Base-by-base conservation (phyloP, 2,888 invertebrate genomes). In the Julus scandinavius region DNA sequence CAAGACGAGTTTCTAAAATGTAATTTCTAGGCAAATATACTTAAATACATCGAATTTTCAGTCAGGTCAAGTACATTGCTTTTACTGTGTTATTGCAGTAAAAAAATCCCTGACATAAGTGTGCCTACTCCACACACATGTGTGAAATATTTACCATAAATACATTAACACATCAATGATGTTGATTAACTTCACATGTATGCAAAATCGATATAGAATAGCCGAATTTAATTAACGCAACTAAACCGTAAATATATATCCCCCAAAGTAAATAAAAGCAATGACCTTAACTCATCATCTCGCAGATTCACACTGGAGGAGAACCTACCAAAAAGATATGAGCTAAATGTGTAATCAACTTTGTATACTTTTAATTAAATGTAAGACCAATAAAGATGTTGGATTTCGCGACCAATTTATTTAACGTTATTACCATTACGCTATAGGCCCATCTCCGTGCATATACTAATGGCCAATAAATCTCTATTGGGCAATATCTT, bases 301-400 rank as follows among this genome's bases (percentile, higher is more conserved):
- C 63, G 4, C 15, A 15, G 15, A 4, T 9, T 50, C 13, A 50
- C 13, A 17, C 63, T 20, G 29, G 7, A 13, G n/a, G 29, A 11
- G 3, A 13, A 29, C 29, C 38, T 3, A 38, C 15, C 54, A 45
- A 45, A 45, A 45, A 45, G 54, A 54, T 54, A 13, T 13, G 54
- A 80, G 80, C 80, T 80, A 29, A 80, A 80, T 38, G 80, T 80
- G 80, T 38, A 80, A 80, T 80, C 38, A 15, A 38, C 13, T 80
- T 80, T 29, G 38, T 38, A 40, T 38, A 11, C 38, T 80, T 80
- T 80, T 38, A 80, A 80, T 80, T 80, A 80, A 80, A 80, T 80
- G 72, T 38, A 38, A 80, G 6, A 15, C 80, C 38, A 0, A 80
- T 80, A 29, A 80, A 40, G 80, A 80, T 80, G 15, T 38, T 15